These are phyloP conservation scores for Polyploca ridens DNA, from an alignment of 2,888 invertebrate species.

Conservation along the genomic window DNA sequence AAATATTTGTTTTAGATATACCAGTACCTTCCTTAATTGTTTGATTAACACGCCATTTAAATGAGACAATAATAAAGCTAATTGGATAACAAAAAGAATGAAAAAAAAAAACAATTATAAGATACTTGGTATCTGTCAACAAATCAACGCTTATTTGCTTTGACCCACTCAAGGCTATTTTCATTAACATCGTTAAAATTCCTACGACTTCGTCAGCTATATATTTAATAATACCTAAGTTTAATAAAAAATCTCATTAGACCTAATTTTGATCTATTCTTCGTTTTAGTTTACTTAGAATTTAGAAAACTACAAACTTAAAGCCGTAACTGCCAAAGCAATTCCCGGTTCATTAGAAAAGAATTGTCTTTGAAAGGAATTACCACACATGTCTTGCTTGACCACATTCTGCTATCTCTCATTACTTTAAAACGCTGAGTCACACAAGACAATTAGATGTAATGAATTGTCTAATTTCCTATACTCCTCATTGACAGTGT, in stretches of 20 bases:
- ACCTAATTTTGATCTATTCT: background rate
- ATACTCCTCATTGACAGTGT: slow-evolving; percentile 53
- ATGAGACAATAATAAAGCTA: too few relatives aligned
- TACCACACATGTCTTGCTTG: slow-evolving; percentile 39
- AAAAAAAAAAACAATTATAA: too few relatives aligned
- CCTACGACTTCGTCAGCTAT: background rate
- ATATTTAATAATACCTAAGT: background rate
- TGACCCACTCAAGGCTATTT: too few relatives aligned
- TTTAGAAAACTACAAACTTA: slow-evolving; percentile 16
- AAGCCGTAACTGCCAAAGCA: slow-evolving; percentile 16
- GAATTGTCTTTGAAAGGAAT: slow-evolving; percentile 44
- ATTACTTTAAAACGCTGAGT: slow-evolving; percentile 56
- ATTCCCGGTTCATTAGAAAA: slow-evolving; percentile 17
- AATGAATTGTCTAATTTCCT: slow-evolving; percentile 80
- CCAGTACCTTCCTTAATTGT: too few relatives aligned
- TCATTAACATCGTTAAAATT: background rate
- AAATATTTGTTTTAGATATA: too few relatives aligned
- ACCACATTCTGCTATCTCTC: slow-evolving; percentile 15
- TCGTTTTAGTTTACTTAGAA: background rate
- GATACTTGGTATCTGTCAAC: too few relatives aligned
- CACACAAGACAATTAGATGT: slow-evolving; percentile 73
- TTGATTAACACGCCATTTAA: too few relatives aligned
- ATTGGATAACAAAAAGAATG: too few relatives aligned
- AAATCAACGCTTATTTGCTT: too few relatives aligned
- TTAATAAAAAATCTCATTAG: background rate